Conservation (phyloP, 1,140 invertebrate genomes). For the Pseudomyrmex cubaensis region DNA sequence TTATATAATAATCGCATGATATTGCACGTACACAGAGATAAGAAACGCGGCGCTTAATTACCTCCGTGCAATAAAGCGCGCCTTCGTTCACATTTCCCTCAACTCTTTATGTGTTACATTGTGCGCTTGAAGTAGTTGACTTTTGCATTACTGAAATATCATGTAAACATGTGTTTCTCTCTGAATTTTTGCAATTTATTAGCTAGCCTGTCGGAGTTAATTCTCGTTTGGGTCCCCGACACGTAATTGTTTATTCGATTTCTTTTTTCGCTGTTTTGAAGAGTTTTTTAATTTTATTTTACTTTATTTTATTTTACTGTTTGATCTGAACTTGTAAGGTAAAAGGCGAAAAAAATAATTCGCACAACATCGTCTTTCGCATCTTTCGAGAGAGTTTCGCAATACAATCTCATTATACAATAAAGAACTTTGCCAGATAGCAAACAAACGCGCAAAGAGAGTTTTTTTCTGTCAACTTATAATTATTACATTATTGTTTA, state of each 20-base stretch:
- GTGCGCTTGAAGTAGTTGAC: conserved; percentile 1
- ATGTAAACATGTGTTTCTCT: background rate
- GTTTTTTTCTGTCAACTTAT: background rate
- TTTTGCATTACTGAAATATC: background rate
- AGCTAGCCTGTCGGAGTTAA: background rate
- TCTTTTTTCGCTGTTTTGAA: background rate
- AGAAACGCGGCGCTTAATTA: background rate
- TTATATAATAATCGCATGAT: conserved; percentile 21
- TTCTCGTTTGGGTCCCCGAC: background rate
- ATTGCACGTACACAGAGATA: conserved; percentile 15
- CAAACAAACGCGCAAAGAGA: no score
- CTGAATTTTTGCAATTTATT: conserved; percentile 1
- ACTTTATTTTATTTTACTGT: background rate
- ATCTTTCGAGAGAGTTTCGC: no score
- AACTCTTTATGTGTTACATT: background rate
- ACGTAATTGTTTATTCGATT: background rate
- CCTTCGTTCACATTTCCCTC: background rate
- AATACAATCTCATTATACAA: no score
- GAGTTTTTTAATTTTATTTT: no score
- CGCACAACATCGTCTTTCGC: no score
- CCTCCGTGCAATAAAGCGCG: background rate
- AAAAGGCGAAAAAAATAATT: no score
- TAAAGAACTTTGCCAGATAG: no score
- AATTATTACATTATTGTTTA: background rate
- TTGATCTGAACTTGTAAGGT: no score